Evolutionary conservation across 2,888 invertebrate species (phyloP), one percentile per base, ranked within the genome.

Genomic region (Drosophila villosipedis): DNA sequence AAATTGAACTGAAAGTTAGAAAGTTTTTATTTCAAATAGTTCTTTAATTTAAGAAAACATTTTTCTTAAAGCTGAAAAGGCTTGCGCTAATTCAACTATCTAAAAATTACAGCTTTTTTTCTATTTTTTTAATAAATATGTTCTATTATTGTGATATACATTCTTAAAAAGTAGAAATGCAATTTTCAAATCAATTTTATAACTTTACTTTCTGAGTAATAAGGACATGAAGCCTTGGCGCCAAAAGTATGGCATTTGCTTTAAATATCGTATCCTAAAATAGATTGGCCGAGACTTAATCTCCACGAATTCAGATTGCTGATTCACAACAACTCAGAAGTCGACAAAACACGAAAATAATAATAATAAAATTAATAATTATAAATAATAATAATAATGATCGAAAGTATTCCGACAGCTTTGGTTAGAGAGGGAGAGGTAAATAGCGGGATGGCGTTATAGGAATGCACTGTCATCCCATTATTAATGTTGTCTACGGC

Each of bases 401-500:
- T 25, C 47, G 47, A 47, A 47, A 25, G 47, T 47, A 47, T 25
- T 25, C 9, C 9, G 4, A 4, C 47, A 25, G 16, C 16, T 47
- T 25, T 25, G 16, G 16, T 2, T 25, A 12, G 30, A 52, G 52
- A 52, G 52, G n/a, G n/a, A 30, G n/a, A 14, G 28, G 25, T 25
- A 7, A 25, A 55, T 28, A 12, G 12, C 39, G 35, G 1, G 5
- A 16, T 47, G 49, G 30, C 30, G 30, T 39, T 54, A n/a, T 7
- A 53, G 53, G 57, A 74, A 66, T 76, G 77, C 80, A 80, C 79
- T 82, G 79, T 84, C 82, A 85, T 82, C 79, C 68, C 78, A 73
- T 82, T 80, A 78, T 75, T 82, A 78, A 74, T 82, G 72, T 77
- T 83, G 76, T 82, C 74, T 76, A 77, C 79, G 64, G 60, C 64